These are phyloP conservation scores for Pseudopodoces humilis DNA, from an alignment of 2,113 vertebrate genomes.

Conservation along the genomic window DNA sequence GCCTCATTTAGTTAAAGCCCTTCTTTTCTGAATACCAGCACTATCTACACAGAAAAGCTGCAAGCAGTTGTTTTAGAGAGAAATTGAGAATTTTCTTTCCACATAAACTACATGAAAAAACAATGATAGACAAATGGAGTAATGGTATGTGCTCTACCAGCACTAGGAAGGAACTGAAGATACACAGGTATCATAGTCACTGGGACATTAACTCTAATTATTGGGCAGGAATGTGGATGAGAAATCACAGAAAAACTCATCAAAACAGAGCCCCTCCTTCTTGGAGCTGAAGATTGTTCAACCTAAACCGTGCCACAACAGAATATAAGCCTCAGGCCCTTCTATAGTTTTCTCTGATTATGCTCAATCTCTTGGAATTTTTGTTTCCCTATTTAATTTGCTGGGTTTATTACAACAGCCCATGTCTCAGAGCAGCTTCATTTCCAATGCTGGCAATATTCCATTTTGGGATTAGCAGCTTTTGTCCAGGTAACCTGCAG, in stretches of 20 bases:
- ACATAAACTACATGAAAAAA: background rate
- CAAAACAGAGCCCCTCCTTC: background rate
- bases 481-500: slow-evolving; percentile 21
- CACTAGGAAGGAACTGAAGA: background rate
- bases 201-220: background rate
- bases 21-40: background rate
- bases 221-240: background rate
- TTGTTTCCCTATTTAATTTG: background rate
- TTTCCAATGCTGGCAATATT: background rate
- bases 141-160: background rate
- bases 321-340: background rate
- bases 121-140: background rate
- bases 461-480: background rate
- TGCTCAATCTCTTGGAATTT: background rate
- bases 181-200: background rate
- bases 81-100: background rate
- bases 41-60: background rate
- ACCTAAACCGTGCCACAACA: background rate
- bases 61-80: background rate
- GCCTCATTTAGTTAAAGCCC: background rate
- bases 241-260: background rate
- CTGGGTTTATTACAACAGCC: background rate
- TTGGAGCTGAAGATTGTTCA: background rate
- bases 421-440: background rate
- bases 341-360: background rate